A percentile compares a stretch with the other conserved stretches of the same genome.
Conservation (phyloP, 2,797 vertebrate genomes). For the Dryobates pubescens region DNA sequence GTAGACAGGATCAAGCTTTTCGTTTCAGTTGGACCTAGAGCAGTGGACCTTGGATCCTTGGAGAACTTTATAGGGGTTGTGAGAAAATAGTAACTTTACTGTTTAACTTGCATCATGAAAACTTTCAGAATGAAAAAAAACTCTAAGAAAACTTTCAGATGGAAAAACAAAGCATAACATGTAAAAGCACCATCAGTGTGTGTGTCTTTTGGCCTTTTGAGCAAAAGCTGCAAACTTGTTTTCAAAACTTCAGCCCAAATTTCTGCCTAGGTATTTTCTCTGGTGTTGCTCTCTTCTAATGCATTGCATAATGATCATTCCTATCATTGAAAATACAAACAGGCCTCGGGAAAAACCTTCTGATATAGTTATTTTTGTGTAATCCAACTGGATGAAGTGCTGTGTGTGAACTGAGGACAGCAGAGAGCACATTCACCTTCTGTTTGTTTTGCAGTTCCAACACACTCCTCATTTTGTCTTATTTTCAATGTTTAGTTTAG, state of each 20-base stretch:
- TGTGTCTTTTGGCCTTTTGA: neutral
- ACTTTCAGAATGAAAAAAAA: too few species aligned
- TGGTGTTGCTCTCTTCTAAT: neutral
- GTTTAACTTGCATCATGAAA: neutral
- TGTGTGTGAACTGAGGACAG: neutral
- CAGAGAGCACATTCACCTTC: neutral
- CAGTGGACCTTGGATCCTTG: neutral
- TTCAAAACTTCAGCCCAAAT: neutral
- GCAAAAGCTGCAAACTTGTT: neutral
- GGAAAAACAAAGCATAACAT: neutral
- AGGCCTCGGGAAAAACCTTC: neutral
- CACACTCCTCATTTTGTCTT: neutral
- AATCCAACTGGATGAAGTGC: neutral
- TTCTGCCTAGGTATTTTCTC: neutral
- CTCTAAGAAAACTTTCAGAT: neutral
- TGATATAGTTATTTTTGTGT: neutral
- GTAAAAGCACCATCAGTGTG: neutral
- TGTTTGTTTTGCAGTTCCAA: slow-evolving; percentile 26
- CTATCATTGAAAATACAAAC: neutral
- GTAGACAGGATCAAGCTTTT: neutral
- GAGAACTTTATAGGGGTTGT: neutral
- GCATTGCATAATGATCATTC: neutral
- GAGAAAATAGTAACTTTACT: neutral
- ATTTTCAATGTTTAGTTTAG: slow-evolving; percentile 1
- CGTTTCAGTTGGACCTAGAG: neutral